Evolutionary conservation across 2,797 vertebrate species (phyloP).

Genomic region (Heliangelus exortis): DNA sequence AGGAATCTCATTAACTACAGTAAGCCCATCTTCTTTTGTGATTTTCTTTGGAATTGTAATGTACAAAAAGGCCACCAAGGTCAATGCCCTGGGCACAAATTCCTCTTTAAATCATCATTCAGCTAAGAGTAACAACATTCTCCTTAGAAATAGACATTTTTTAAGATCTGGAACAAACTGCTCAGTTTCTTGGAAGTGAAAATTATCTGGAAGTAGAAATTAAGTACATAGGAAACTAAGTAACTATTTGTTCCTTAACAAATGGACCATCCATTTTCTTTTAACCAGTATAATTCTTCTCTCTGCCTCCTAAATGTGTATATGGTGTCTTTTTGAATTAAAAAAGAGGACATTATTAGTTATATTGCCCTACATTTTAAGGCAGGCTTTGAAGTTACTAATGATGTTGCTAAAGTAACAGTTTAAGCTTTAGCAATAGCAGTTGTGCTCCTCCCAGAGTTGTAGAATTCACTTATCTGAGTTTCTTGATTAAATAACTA

Average conservation of each 20-base stretch:
- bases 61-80: slow-evolving; percentile 79
- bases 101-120: slow-evolving; percentile 76
- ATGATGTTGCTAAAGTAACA: not conserved
- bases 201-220: not conserved
- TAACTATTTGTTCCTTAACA: not conserved
- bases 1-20: slow-evolving; percentile 86
- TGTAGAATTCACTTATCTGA: not conserved
- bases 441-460: not conserved
- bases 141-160: slow-evolving; percentile 48
- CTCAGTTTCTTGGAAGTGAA: slow-evolving; percentile 13
- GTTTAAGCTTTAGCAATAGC: not conserved
- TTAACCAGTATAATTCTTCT: not conserved
- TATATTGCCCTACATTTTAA: not conserved
- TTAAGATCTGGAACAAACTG: slow-evolving; percentile 45
- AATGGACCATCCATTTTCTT: not conserved
- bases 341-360: not conserved
- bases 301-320: not conserved
- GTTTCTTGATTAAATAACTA: not conserved
- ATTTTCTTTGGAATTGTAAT: slow-evolving; percentile 85
- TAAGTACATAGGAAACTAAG: not conserved
- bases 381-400: not conserved
- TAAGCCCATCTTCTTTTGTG: slow-evolving; percentile 81
- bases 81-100: slow-evolving; percentile 83
- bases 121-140: slow-evolving; percentile 59
- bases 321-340: not conserved